Conservation (phyloP, 2,113 vertebrate genomes). For the Platanista minor region DNA sequence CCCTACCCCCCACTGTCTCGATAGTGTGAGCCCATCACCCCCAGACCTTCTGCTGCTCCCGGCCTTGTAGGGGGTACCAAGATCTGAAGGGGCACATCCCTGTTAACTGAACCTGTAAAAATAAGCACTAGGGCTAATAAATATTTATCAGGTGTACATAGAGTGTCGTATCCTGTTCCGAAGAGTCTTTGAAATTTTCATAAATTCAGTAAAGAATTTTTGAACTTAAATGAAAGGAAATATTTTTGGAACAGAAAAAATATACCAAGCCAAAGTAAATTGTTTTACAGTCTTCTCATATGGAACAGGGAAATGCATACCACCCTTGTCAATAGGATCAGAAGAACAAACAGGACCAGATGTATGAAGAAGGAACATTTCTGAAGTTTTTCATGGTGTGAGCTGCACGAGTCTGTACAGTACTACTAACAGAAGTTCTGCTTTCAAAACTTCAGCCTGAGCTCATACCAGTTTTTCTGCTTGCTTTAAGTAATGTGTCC, state of each 20-base stretch:
- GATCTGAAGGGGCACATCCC: slow-evolving; percentile 45
- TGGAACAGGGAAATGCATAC: slow-evolving; percentile 1
- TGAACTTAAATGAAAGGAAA: slow-evolving; percentile 61
- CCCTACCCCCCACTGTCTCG: background rate
- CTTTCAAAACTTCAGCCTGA: background rate
- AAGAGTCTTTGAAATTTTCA: slow-evolving; percentile 54
- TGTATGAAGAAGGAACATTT: slow-evolving; percentile 21
- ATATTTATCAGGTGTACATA: slow-evolving; percentile 17
- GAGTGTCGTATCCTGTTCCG: slow-evolving; percentile 46
- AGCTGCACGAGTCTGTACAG: background rate
- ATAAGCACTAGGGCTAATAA: slow-evolving; percentile 21
- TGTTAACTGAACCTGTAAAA: slow-evolving; percentile 33
- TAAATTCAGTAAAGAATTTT: slow-evolving; percentile 27
- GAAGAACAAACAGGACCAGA: slow-evolving; percentile 13
- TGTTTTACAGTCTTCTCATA: slow-evolving; percentile 40
- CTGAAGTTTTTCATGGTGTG: background rate
- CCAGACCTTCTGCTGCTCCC: background rate
- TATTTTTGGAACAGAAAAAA: slow-evolving; percentile 19
- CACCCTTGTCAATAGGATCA: slow-evolving; percentile 44
- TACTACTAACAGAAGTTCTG: background rate
- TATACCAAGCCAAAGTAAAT: slow-evolving; percentile 29
- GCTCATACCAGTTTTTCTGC: background rate
- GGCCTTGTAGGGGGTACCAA: background rate
- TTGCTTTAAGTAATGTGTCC: background rate
- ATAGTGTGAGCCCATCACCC: background rate